phyloP scores from a whole-genome alignment of 2,113 vertebrate species.

The Halcyon senegalensis region DNA sequence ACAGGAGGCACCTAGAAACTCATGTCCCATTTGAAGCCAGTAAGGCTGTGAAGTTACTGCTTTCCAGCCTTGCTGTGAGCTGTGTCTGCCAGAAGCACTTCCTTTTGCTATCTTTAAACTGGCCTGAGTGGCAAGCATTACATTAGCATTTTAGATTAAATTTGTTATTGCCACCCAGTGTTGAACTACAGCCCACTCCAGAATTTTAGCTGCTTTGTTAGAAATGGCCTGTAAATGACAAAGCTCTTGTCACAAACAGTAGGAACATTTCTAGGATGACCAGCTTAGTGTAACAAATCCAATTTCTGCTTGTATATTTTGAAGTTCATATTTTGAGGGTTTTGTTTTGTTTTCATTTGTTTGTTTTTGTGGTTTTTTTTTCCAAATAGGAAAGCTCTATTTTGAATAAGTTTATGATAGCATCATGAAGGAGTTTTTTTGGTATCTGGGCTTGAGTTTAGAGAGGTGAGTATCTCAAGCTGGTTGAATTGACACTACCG shows the following conservation, averaged over 20 bases:
- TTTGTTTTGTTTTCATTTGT: not conserved
- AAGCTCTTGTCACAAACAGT: not conserved
- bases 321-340: not conserved
- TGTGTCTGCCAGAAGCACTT: not conserved
- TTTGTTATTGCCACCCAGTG: not conserved
- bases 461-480: not conserved
- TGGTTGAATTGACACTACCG: not conserved
- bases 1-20: not conserved
- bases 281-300: accelerated
- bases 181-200: not conserved
- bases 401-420: not conserved
- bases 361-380: no score
- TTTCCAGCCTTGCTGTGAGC: not conserved
- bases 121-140: not conserved
- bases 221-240: not conserved
- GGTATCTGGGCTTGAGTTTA: not conserved
- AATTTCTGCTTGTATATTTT: not conserved
- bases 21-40: not conserved
- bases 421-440: not conserved
- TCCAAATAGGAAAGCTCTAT: not conserved
- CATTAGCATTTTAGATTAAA: not conserved
- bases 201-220: not conserved
- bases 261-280: not conserved
- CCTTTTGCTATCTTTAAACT: not conserved
- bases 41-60: not conserved